A percentile compares a stretch with the other conserved stretches of the same genome.
Conservation (phyloP, 2,113 vertebrate species). For the Austrofundulus limnaeus region DNA sequence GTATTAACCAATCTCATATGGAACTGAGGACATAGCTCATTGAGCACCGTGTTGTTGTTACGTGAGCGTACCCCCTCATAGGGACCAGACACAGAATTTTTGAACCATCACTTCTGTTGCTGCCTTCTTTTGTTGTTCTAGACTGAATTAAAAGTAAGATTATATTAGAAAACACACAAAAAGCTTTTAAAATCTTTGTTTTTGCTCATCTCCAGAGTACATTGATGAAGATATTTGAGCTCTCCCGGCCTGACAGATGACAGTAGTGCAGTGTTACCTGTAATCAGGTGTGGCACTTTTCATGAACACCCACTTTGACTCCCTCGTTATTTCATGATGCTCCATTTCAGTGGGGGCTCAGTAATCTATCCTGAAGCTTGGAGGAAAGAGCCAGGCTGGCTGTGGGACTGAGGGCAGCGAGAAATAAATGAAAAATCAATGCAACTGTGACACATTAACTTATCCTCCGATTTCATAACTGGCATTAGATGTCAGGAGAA, state of each 20-base stretch:
- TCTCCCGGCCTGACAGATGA: conserved; percentile 30
- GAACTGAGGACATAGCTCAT: conserved; percentile 80
- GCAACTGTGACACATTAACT: conserved; percentile 78
- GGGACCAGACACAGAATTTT: conserved; percentile 61
- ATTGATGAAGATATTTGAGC: conserved; percentile 34
- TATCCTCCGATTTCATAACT: conserved; percentile 78
- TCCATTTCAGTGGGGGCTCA: conserved; percentile 49
- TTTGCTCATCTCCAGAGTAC: not conserved
- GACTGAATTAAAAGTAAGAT: conserved; percentile 10
- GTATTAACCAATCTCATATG: conserved; percentile 94
- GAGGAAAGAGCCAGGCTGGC: conserved; percentile 60
- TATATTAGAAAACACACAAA: conserved; percentile 3
- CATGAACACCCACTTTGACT: conserved; percentile 51
- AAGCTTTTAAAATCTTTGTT: not conserved
- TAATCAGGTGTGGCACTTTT: conserved; percentile 71
- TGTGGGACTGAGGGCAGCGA: conserved; percentile 59
- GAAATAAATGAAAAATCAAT: conserved; percentile 80
- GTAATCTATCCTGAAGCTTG: conserved; percentile 71
- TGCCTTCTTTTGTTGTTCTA: conserved; percentile 28
- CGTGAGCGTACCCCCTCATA: conserved; percentile 62
- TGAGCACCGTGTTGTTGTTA: conserved; percentile 75
- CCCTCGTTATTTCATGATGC: conserved; percentile 50
- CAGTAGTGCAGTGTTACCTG: conserved; percentile 53
- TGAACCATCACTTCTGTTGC: conserved; percentile 43
- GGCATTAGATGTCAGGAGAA: conserved; percentile 73